Evolutionary conservation across 2,113 vertebrate species (phyloP), one percentile per base, ranked within the genome.

Genomic region (Pseudois nayaur): DNA sequence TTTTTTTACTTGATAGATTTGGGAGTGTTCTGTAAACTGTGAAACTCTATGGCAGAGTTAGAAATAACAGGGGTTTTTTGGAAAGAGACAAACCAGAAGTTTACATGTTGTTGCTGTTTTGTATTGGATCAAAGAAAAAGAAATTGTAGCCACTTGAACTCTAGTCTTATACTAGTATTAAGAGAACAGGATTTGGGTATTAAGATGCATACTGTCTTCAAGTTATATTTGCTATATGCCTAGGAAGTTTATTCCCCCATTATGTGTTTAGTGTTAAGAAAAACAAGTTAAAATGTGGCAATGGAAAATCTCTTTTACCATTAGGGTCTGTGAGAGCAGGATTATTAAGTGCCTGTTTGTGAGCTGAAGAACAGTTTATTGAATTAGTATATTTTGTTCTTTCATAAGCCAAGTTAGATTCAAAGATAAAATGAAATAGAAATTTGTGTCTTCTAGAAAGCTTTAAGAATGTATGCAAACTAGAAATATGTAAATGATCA

Each of bases 381-480:
- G n/a, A 64, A 43, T 50, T 89, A 25, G 52, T 92, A 48, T 8
- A 57, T n/a, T 60, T 89, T 86, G 11, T 86, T 97, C 60, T 86
- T 95, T 27, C 1, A 54, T 87, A 90, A 95, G 15, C 29, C 13
- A 71, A n/a, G 7, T 92, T 90, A 59, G 36, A 78, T 85, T 87
- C 31, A 50, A 52, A 97, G 85, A 87, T 71, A 36, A 91, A 95
- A 50, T 43, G 57, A 97, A 96, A 25, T 74, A 91, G 81, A 95
- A 71, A 91, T 87, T 83, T 86, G 71, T 21, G 43, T 83, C 40
- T 82, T 83, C 45, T 82, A 60, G 67, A 93, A 94, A 83, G 45
- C 60, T 89, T 86, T 16, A 86, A 27, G 60, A 89, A 59, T 90
- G 19, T 76, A 1, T 78, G 90, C 15, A 93, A 91, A 96, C 54